Conservation (phyloP, 2,797 vertebrate genomes). For the Phoeniculus purpureus region DNA sequence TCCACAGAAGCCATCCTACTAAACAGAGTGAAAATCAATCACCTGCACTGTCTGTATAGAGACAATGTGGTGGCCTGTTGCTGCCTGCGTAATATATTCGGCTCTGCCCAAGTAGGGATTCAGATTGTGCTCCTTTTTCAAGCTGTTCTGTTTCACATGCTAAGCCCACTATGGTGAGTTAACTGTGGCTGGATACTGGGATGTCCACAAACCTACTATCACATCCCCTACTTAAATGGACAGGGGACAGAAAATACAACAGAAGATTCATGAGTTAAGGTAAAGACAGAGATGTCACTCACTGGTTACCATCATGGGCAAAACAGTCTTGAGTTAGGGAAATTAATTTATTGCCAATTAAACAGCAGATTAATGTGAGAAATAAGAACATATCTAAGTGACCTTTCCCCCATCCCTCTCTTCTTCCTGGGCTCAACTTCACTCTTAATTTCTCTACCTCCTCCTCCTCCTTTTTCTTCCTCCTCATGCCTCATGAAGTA, state of each 20-base stretch:
- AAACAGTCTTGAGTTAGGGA: neutral
- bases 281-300: neutral
- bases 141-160: neutral
- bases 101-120: accelerated
- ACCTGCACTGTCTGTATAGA: neutral
- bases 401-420: neutral
- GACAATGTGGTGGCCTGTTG: neutral
- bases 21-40: neutral
- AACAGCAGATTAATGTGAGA: neutral
- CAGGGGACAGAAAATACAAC: neutral
- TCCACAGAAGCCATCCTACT: neutral
- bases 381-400: neutral
- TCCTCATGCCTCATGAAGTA: accelerated
- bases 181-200: neutral
- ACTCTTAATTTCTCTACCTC: neutral
- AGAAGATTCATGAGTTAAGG: accelerated
- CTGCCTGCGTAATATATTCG: neutral
- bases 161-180: neutral
- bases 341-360: neutral
- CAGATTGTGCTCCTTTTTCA: neutral
- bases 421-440: neutral
- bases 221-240: neutral
- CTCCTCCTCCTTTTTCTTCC: too few relatives aligned
- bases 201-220: neutral
- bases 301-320: accelerated